phyloP scores from a whole-genome alignment of 2,888 invertebrate species.

The Noctua janthina region DNA sequence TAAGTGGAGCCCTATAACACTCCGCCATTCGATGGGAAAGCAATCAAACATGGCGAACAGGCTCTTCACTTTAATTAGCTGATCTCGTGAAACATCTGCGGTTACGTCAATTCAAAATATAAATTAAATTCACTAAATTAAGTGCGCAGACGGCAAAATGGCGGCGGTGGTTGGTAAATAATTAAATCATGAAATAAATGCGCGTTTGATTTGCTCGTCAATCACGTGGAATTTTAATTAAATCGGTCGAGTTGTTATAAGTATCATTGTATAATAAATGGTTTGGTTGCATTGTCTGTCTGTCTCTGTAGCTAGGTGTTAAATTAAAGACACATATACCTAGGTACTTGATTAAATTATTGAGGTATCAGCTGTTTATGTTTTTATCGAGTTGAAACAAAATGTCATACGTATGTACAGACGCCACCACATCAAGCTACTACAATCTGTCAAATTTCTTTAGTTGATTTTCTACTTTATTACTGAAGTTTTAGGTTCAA shows the following conservation, averaged over 20 bases:
- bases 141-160: conserved; percentile 64
- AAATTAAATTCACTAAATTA: conserved; percentile 74
- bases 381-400: neutral
- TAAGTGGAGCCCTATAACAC: conserved; percentile 31
- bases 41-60: conserved; percentile 60
- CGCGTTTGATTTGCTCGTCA: conserved; percentile 57
- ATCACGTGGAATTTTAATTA: conserved; percentile 64
- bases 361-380: neutral
- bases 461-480: too few relatives aligned
- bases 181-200: conserved; percentile 64
- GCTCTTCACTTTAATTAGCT: conserved; percentile 78
- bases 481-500: too few relatives aligned
- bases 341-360: neutral
- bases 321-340: neutral
- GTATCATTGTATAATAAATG: neutral
- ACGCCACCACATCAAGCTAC: too few relatives aligned
- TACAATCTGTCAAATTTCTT: too few relatives aligned
- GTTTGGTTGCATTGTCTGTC: neutral
- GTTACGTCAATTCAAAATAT: conserved; percentile 69
- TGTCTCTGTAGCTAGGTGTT: neutral
- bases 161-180: conserved; percentile 61
- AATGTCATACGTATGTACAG: neutral
- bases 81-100: conserved; percentile 78
- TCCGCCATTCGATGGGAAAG: conserved; percentile 49
- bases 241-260: conserved; percentile 38